phyloP scores from a whole-genome alignment of 2,888 invertebrate genomes.

The Campoplex capitator region DNA sequence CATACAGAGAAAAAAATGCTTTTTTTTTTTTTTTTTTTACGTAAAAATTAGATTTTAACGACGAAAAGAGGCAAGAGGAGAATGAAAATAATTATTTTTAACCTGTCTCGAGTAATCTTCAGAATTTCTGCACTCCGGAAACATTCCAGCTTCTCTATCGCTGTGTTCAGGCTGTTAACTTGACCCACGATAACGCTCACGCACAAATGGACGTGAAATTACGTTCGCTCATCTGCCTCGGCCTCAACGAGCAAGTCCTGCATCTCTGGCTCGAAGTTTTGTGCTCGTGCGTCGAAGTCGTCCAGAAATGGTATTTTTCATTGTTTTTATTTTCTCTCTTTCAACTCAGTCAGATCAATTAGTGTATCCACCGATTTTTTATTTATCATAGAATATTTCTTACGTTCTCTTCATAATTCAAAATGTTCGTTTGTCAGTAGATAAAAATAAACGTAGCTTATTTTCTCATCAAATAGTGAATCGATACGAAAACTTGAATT shows the following conservation, averaged over 20 bases:
- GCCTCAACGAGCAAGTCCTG: slow-evolving; percentile 98
- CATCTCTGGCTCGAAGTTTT: slow-evolving; percentile 99
- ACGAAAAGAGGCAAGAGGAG: neutral
- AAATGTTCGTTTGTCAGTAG: neutral
- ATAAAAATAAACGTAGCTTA: no score
- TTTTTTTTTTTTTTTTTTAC: neutral
- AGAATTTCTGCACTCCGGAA: slow-evolving; percentile 45
- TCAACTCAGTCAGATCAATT: neutral
- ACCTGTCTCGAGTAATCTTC: slow-evolving; percentile 42
- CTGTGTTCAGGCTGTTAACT: slow-evolving; percentile 98
- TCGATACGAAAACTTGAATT: no score
- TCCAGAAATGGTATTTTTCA: slow-evolving; percentile 95
- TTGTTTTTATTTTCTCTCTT: neutral
- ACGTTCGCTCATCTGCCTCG: slow-evolving; percentile 97
- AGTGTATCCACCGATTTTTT: neutral
- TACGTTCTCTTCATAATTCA: neutral
- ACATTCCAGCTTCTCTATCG: slow-evolving; percentile 90
- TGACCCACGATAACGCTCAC: slow-evolving; percentile 97
- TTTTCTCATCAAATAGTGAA: no score
- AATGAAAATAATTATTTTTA: slow-evolving; percentile 19
- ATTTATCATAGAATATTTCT: neutral
- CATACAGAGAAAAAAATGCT: neutral
- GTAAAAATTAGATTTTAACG: slow-evolving; percentile 4
- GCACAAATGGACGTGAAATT: slow-evolving; percentile 99
- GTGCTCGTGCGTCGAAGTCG: slow-evolving; percentile 96